A percentile compares a stretch with the other conserved stretches of the same genome.
Conservation (phyloP, 2,888 invertebrate species). For the Cataglyphis altisquamis region DNA sequence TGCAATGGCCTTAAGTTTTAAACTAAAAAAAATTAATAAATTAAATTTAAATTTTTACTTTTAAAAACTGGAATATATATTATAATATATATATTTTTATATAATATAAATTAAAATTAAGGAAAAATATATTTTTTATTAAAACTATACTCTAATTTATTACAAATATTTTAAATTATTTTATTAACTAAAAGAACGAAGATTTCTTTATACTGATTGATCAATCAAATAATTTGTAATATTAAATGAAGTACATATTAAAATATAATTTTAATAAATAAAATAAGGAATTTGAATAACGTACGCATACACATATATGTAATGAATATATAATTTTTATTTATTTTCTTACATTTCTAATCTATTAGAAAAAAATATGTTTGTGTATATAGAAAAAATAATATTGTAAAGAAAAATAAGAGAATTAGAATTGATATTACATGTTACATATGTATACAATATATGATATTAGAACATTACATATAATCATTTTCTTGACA, state of each 20-base stretch:
- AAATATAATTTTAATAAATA: not conserved
- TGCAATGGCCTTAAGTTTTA: too few species aligned
- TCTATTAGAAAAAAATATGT: not conserved
- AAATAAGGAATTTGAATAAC: not conserved
- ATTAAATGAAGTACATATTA: not conserved
- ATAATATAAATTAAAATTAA: not conserved
- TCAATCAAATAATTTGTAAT: not conserved
- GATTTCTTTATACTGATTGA: not conserved
- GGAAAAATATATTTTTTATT: not conserved
- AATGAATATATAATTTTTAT: not conserved
- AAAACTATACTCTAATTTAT: not conserved
- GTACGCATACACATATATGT: not conserved
- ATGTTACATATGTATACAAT: not conserved
- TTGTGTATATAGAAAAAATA: not conserved
- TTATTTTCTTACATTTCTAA: not conserved
- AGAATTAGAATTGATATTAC: constrained; percentile 21
- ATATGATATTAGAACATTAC: constrained; percentile 11
- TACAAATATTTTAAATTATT: not conserved
- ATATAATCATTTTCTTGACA: constrained; percentile 25
- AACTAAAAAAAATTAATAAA: too few species aligned
- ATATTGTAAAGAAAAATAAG: not conserved
- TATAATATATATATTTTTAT: not conserved
- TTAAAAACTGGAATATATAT: not conserved
- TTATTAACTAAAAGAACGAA: not conserved
- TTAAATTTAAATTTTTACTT: not conserved